phyloP scores from a whole-genome alignment of 2,113 vertebrate species.

The Ameiurus melas region DNA sequence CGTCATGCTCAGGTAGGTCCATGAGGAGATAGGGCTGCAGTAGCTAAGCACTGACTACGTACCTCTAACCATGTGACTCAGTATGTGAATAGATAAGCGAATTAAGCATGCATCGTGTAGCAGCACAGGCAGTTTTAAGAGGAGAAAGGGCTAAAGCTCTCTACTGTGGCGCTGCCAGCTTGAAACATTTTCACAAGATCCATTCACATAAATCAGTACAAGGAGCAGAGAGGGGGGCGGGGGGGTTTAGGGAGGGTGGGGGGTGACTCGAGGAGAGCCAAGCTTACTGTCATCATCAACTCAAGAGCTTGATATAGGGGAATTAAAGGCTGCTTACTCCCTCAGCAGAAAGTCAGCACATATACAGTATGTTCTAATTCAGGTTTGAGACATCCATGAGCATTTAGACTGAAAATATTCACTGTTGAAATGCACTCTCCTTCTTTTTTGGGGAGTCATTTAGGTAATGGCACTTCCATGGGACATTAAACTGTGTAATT shows the following conservation, averaged over 20 bases:
- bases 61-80: neutral
- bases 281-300: conserved; percentile 55
- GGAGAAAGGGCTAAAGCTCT: conserved; percentile 41
- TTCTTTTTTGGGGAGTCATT: conserved; percentile 58
- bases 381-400: conserved; percentile 52
- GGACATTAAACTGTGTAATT: conserved; percentile 75
- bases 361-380: conserved; percentile 43
- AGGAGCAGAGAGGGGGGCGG: conserved; percentile 1
- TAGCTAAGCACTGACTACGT: neutral
- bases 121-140: neutral
- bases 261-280: conserved; percentile 32
- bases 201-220: conserved; percentile 56
- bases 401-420: conserved; percentile 49
- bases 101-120: neutral
- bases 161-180: conserved; percentile 51
- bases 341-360: conserved; percentile 32
- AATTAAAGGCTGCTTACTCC: conserved; percentile 51
- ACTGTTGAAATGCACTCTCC: conserved; percentile 47
- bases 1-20: conserved; percentile 8
- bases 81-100: neutral
- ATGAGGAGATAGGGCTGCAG: neutral
- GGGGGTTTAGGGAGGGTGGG: neutral
- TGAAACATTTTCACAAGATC: conserved; percentile 52
- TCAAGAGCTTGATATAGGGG: conserved; percentile 43
- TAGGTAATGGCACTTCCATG: conserved; percentile 66